These are phyloP conservation scores for Anguilla rostrata DNA, from an alignment of 2,113 vertebrate genomes.

Conservation along the genomic window DNA sequence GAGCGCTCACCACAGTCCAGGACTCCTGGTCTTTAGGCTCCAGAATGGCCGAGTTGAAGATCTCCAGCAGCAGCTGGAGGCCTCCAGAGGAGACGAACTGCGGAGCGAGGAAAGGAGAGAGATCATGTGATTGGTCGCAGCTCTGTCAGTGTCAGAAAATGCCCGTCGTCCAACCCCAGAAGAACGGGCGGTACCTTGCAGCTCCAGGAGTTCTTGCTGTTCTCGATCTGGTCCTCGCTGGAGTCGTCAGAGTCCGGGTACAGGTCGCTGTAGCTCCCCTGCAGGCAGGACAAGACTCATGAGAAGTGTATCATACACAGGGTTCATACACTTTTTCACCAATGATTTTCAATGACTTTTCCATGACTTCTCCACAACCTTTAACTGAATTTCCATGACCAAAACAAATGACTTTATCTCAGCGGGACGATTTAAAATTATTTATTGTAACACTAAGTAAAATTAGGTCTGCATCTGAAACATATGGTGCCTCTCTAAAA, in stretches of 20 bases:
- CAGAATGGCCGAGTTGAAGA: conserved; percentile 94
- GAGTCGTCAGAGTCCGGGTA: conserved; percentile 98
- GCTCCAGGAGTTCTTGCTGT: conserved; percentile 98
- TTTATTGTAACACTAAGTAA: too few species aligned
- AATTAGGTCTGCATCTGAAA: too few species aligned
- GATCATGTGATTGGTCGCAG: not conserved
- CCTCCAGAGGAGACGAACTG: conserved; percentile 97
- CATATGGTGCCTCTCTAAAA: too few species aligned
- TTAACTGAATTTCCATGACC: too few species aligned
- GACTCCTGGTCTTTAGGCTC: conserved; percentile 96
- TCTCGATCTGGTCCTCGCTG: conserved; percentile 97
- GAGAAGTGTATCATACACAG: not conserved
- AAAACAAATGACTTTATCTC: too few species aligned
- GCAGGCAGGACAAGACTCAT: conserved; percentile 34
- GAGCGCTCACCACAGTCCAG: conserved; percentile 91
- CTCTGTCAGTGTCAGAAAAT: not conserved
- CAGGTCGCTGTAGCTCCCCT: conserved; percentile 98
- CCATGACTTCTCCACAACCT: too few species aligned
- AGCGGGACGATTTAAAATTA: too few species aligned
- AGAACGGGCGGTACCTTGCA: conserved; percentile 82
- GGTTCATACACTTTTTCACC: too few species aligned
- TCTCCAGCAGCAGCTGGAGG: conserved; percentile 92
- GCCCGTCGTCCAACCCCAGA: not conserved
- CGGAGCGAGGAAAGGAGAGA: conserved; percentile 23
- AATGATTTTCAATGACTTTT: too few species aligned